phyloP scores from a whole-genome alignment of 2,113 vertebrate species.

The Pluvianellus socialis region DNA sequence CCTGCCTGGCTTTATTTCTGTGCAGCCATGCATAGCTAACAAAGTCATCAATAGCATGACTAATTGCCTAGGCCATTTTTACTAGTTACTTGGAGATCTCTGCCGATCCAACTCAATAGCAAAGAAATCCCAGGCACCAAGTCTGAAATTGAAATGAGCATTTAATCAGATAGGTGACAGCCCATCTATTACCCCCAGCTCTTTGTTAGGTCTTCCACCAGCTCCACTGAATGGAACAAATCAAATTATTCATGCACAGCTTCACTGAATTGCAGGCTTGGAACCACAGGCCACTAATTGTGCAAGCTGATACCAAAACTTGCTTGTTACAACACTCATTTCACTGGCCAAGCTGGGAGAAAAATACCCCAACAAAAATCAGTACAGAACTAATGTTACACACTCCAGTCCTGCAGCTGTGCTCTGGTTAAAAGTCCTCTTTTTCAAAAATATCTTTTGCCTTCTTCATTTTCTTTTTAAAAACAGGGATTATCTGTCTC shows the following conservation, averaged over 20 bases:
- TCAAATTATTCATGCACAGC: constrained; percentile 82
- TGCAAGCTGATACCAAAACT: constrained; percentile 70
- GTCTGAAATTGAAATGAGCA: constrained; percentile 79
- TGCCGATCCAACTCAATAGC: constrained; percentile 68
- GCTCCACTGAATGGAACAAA: constrained; percentile 76
- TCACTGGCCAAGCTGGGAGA: constrained; percentile 1
- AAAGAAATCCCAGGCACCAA: constrained; percentile 68
- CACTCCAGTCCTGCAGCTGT: constrained; percentile 32
- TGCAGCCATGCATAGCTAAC: constrained; percentile 68
- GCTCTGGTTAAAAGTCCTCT: constrained; percentile 25
- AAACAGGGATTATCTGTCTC: constrained; percentile 59
- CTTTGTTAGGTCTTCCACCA: constrained; percentile 71
- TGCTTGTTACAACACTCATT: constrained; percentile 66
- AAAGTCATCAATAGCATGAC: constrained; percentile 70
- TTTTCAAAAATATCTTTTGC: constrained; percentile 25
- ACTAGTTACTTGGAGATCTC: constrained; percentile 65
- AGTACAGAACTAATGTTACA: constrained; percentile 41
- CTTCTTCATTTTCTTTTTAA: constrained; percentile 23
- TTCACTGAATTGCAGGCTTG: constrained; percentile 72
- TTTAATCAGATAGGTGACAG: constrained; percentile 77
- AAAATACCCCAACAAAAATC: constrained; percentile 56
- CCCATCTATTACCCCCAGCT: constrained; percentile 73
- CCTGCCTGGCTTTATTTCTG: constrained; percentile 18
- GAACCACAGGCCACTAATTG: constrained; percentile 71
- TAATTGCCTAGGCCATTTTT: constrained; percentile 70